These are phyloP conservation scores for Heterochromis multidens DNA, from an alignment of 2,113 vertebrate species.

Conservation along the genomic window DNA sequence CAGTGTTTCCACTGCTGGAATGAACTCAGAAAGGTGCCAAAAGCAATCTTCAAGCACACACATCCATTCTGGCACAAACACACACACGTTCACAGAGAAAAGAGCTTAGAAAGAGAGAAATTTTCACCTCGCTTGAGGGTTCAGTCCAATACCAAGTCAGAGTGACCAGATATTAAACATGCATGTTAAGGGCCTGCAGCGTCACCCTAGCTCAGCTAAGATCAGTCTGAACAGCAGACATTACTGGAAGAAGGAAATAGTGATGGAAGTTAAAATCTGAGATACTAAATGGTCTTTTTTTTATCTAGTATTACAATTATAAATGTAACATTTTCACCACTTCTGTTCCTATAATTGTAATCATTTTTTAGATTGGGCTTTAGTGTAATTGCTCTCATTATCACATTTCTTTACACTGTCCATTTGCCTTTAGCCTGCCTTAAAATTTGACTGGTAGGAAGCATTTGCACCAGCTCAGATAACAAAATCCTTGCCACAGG, in stretches of 20 bases:
- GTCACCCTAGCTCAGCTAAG: conserved; percentile 2
- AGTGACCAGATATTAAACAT: conserved; percentile 48
- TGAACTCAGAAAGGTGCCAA: conserved; percentile 36
- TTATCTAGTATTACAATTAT: background rate
- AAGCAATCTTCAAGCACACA: background rate
- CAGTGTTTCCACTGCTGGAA: conserved; percentile 20
- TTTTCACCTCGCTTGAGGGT: conserved; percentile 3
- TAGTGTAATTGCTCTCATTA: conserved; percentile 22
- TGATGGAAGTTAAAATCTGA: background rate
- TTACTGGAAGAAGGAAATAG: background rate
- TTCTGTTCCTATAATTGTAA: background rate
- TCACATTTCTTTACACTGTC: background rate
- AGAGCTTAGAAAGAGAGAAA: conserved; percentile 4
- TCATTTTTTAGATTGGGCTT: background rate
- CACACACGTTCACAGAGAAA: background rate
- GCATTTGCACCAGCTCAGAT: conserved; percentile 6
- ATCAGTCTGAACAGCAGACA: background rate
- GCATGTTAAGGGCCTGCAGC: conserved; percentile 42
- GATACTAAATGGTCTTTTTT: background rate
- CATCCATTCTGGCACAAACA: background rate
- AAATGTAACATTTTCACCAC: background rate
- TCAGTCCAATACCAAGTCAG: conserved; percentile 15
- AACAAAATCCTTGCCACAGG: conserved; percentile 25
- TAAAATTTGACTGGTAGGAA: background rate
- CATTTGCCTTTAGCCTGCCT: background rate